Conservation (phyloP, 2,888 invertebrate species). For the Agrenia bidenticulata region DNA sequence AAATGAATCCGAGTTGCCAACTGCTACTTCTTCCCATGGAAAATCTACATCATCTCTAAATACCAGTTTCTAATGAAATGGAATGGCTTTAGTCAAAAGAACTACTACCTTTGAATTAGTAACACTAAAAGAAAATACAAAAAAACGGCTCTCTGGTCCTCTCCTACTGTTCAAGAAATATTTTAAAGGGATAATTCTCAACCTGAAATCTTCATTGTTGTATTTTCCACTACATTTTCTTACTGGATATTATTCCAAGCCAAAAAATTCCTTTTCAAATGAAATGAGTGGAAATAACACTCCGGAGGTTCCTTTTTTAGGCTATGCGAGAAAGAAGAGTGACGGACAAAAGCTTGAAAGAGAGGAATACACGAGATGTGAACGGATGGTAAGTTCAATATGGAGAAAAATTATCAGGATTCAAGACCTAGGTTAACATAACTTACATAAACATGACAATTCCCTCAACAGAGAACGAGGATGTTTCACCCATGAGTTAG, state of each 20-base stretch:
- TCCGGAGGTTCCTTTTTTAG: neutral
- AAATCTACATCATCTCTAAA: constrained; percentile 2
- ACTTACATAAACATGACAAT: constrained; percentile 12
- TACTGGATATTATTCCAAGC: constrained; percentile 2
- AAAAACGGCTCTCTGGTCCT: neutral
- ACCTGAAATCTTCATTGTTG: constrained; percentile 8
- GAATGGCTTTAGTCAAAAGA: neutral
- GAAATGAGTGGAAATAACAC: constrained; percentile 3
- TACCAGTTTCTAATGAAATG: neutral
- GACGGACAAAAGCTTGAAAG: too few relatives aligned
- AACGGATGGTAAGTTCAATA: too few relatives aligned
- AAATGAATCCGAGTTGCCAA: neutral
- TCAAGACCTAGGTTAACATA: constrained; percentile 8
- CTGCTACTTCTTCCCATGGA: constrained; percentile 4
- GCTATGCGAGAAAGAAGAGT: neutral
- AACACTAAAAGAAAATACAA: neutral
- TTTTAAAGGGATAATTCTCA: constrained; percentile 9
- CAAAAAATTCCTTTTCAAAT: neutral
- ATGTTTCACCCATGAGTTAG: constrained; percentile 8
- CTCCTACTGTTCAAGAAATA: too few relatives aligned
- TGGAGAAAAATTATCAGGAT: too few relatives aligned
- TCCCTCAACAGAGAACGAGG: constrained; percentile 3
- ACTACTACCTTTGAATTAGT: neutral
- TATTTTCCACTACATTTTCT: neutral
- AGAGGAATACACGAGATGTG: too few relatives aligned